Percentiles rank a stretch among this genome's conserved stretches.
These are phyloP conservation scores for Pseudobourletiella spinata DNA, from an alignment of 1,140 invertebrate species.

Conservation along the genomic window DNA sequence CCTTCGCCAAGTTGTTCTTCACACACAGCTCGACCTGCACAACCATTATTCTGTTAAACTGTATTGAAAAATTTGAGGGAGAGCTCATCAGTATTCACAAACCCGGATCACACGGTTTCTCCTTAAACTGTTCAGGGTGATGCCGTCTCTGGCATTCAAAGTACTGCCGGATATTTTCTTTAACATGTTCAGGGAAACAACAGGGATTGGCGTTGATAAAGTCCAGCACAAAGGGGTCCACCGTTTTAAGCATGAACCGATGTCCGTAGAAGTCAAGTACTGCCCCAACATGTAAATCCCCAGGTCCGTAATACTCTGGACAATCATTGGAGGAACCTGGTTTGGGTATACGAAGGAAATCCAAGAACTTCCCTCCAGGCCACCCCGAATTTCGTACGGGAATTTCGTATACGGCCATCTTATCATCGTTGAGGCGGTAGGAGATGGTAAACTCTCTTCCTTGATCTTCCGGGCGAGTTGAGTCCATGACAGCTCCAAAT, in stretches of 20 bases:
- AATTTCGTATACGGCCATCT: conserved; percentile 29
- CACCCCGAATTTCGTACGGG: conserved; percentile 32
- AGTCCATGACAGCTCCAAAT: conserved; percentile 43
- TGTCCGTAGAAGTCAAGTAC: conserved; percentile 28
- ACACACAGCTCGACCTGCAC: conserved; percentile 22
- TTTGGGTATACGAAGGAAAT: conserved; percentile 21
- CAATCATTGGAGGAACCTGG: conserved; percentile 28
- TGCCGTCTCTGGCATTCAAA: conserved; percentile 20
- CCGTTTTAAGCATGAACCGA: conserved; percentile 23
- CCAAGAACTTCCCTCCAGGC: conserved; percentile 33
- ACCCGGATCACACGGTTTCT: conserved; percentile 25
- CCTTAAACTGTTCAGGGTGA: background rate
- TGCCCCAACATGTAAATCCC: conserved; percentile 26
- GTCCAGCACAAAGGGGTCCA: conserved; percentile 23
- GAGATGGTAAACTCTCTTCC: conserved; percentile 34
- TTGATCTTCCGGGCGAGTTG: conserved; percentile 32
- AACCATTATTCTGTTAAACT: too few relatives aligned
- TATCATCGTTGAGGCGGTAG: conserved; percentile 30
- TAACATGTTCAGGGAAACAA: conserved; percentile 27
- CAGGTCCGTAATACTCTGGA: conserved; percentile 29
- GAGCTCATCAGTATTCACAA: background rate
- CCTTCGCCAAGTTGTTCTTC: conserved; percentile 30
- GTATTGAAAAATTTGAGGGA: too few relatives aligned
- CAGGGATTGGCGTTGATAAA: conserved; percentile 29
- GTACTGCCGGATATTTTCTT: conserved; percentile 23